Conservation (phyloP, 1,140 invertebrate species). For the Frieseomelitta varia region DNA sequence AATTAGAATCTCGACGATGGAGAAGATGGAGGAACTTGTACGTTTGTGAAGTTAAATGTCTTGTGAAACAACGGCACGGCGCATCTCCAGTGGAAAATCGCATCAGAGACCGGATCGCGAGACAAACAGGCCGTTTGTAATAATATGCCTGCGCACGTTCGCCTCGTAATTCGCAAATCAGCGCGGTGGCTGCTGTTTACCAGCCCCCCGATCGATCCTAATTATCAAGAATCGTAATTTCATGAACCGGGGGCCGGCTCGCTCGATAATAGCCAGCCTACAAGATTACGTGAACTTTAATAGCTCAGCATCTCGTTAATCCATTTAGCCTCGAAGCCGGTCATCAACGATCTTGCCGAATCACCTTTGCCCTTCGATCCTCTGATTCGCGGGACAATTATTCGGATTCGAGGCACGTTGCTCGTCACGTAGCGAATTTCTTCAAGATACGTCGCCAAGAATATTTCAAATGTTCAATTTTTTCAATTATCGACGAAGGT, state of each 20-base stretch:
- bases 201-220: slow-evolving; percentile 2
- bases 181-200: background rate
- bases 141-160: background rate
- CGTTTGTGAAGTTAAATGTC: background rate
- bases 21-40: background rate
- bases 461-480: too few species aligned
- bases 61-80: background rate
- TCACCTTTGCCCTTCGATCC: background rate
- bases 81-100: background rate
- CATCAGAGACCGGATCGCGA: too few species aligned
- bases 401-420: too few species aligned
- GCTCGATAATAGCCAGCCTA: slow-evolving; percentile 1
- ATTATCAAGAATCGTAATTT: slow-evolving; percentile 42
- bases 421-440: too few species aligned
- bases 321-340: background rate
- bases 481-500: too few species aligned
- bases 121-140: background rate
- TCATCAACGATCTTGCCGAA: slow-evolving; percentile 1
- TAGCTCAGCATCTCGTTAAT: slow-evolving; percentile 29
- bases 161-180: background rate
- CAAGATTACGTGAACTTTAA: slow-evolving; percentile 30
- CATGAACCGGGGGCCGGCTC: background rate
- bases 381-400: background rate
- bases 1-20: background rate
- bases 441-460: too few species aligned